Conservation (phyloP, 2,113 vertebrate genomes). For the Pholis gunnellus region DNA sequence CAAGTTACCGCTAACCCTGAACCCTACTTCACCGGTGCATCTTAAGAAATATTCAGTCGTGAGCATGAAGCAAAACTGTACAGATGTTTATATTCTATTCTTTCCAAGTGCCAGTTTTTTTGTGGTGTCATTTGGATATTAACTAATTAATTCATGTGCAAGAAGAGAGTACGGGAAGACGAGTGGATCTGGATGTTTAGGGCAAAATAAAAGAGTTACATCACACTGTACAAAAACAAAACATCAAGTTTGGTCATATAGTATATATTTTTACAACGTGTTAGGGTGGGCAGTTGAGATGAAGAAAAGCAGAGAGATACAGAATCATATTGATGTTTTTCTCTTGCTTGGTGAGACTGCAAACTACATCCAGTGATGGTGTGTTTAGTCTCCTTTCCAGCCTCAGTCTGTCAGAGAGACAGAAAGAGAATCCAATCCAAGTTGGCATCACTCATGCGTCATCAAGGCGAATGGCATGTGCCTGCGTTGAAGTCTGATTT, state of each 20-base stretch:
- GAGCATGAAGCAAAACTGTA: slow-evolving; percentile 82
- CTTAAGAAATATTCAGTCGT: slow-evolving; percentile 72
- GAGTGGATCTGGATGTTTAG: slow-evolving; percentile 34
- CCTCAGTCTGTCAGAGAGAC: slow-evolving; percentile 13
- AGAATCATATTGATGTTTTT: slow-evolving; percentile 44
- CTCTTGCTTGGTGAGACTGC: slow-evolving; percentile 30
- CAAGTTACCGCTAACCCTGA: slow-evolving; percentile 31
- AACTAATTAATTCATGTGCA: slow-evolving; percentile 65
- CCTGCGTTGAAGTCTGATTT: slow-evolving; percentile 78
- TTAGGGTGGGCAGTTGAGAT: slow-evolving; percentile 39
- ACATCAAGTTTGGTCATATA: slow-evolving; percentile 66
- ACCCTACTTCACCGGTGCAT: slow-evolving; percentile 66
- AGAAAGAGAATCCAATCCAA: slow-evolving; percentile 38
- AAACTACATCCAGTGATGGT: slow-evolving; percentile 13
- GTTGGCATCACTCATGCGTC: slow-evolving; percentile 64
- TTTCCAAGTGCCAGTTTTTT: slow-evolving; percentile 82
- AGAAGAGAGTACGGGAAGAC: slow-evolving; percentile 30
- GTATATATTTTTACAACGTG: slow-evolving; percentile 81
- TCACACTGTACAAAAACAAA: slow-evolving; percentile 72
- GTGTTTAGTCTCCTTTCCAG: slow-evolving; percentile 22
- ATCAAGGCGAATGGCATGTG: slow-evolving; percentile 79
- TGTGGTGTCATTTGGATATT: slow-evolving; percentile 79
- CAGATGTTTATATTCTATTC: slow-evolving; percentile 82
- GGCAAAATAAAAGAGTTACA: slow-evolving; percentile 41
- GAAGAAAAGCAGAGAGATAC: slow-evolving; percentile 46